Conservation (phyloP, 2,888 invertebrate genomes). For the Pinctada fucata region DNA sequence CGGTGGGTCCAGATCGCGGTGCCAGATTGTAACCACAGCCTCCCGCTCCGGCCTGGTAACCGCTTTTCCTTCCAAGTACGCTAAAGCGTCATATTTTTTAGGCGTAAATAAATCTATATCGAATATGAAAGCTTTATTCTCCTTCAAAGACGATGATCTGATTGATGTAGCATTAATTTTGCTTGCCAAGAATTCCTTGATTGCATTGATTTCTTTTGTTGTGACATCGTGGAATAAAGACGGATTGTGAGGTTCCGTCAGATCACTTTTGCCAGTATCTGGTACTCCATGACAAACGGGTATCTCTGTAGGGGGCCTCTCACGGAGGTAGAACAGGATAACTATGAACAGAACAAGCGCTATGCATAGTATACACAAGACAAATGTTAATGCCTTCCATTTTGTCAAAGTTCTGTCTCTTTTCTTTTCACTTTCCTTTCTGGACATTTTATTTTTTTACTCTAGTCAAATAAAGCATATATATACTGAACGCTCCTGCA, state of each 20-base stretch:
- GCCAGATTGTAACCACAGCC: conserved; percentile 53
- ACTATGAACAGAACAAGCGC: neutral
- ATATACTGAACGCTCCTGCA: no score
- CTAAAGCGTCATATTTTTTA: conserved; percentile 48
- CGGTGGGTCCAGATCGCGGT: conserved; percentile 43
- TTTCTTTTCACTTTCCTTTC: neutral
- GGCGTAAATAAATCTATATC: conserved; percentile 56
- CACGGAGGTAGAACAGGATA: neutral
- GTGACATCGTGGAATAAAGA: conserved; percentile 40
- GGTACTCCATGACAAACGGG: neutral
- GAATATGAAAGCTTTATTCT: conserved; percentile 42
- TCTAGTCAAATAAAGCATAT: no score
- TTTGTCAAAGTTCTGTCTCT: neutral
- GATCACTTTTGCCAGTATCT: neutral
- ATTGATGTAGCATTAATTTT: conserved; percentile 33
- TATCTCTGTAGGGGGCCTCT: neutral
- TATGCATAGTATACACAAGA: neutral
- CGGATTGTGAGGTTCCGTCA: conserved; percentile 34
- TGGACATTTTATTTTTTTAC: neutral
- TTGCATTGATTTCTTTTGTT: conserved; percentile 27
- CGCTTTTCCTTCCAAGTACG: conserved; percentile 41
- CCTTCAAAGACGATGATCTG: neutral
- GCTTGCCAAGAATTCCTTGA: conserved; percentile 42
- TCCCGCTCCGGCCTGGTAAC: conserved; percentile 45
- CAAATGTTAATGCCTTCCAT: neutral